Evolutionary conservation across 2,888 invertebrate genomes (phyloP).

Genomic region (Pammene aurita): DNA sequence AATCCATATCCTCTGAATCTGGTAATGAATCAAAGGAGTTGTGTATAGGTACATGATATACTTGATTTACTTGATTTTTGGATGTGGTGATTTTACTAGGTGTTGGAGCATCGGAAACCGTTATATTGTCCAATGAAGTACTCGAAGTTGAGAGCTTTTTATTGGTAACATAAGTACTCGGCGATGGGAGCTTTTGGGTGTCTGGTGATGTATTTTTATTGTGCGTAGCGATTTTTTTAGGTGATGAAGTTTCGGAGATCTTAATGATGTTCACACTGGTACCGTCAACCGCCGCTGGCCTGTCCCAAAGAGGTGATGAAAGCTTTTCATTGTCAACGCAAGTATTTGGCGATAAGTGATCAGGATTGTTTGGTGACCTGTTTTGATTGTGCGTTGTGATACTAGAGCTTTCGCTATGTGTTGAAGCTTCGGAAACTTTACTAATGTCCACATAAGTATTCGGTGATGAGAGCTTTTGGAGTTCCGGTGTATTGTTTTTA

Average conservation of each 20-base stretch:
- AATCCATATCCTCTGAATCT: slow-evolving; percentile 2
- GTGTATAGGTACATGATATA: background rate
- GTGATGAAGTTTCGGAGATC: too few relatives aligned
- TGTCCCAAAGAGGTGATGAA: too few relatives aligned
- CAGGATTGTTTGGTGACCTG: too few relatives aligned
- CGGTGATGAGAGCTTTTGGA: background rate
- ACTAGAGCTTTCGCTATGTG: too few relatives aligned
- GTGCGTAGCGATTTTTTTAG: too few relatives aligned
- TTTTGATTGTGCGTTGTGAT: too few relatives aligned
- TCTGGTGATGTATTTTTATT: background rate
- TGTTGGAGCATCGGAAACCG: background rate
- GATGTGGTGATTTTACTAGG: background rate
- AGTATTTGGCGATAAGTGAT: too few relatives aligned
- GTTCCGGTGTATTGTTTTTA: background rate
- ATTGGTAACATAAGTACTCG: background rate
- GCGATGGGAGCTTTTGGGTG: background rate
- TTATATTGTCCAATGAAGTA: background rate
- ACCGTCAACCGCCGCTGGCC: too few relatives aligned
- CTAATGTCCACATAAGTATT: background rate
- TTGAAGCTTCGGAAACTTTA: too few relatives aligned
- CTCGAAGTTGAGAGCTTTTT: background rate
- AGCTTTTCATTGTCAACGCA: too few relatives aligned
- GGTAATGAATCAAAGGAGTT: slow-evolving; percentile 4
- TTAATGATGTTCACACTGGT: too few relatives aligned
- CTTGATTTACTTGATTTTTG: background rate